These are phyloP conservation scores for Dinomys branickii DNA, from an alignment of 2,113 vertebrate genomes.

Conservation along the genomic window DNA sequence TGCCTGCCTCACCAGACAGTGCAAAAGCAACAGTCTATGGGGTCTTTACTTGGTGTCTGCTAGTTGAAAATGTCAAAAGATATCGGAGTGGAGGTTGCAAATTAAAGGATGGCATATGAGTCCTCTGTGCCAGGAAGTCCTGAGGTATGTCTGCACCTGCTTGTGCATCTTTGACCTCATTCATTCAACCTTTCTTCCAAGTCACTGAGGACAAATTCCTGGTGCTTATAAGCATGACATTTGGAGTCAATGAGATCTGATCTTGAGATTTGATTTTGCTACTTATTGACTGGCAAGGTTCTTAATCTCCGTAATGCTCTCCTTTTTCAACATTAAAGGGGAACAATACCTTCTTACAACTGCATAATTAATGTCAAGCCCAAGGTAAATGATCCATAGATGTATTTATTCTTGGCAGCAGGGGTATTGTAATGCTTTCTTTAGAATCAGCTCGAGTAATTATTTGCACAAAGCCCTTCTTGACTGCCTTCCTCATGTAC, in stretches of 20 bases:
- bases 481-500: not conserved
- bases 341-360: not conserved
- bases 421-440: not conserved
- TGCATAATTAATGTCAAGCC: not conserved
- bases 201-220: not conserved
- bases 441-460: not conserved
- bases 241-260: not conserved
- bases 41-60: not conserved
- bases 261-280: not conserved
- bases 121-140: not conserved
- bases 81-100: not conserved
- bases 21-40: not conserved
- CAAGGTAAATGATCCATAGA: not conserved
- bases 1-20: not conserved
- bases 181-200: not conserved
- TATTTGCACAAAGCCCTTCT: not conserved
- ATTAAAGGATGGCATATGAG: not conserved
- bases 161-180: not conserved
- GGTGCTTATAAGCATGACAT: not conserved
- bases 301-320: not conserved
- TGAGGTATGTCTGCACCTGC: not conserved
- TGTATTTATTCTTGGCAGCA: not conserved
- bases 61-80: not conserved
- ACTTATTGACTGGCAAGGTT: not conserved
- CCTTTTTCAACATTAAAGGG: not conserved